Base-by-base conservation (phyloP, 2,888 invertebrate genomes). In the Ormyrus labotus region DNA sequence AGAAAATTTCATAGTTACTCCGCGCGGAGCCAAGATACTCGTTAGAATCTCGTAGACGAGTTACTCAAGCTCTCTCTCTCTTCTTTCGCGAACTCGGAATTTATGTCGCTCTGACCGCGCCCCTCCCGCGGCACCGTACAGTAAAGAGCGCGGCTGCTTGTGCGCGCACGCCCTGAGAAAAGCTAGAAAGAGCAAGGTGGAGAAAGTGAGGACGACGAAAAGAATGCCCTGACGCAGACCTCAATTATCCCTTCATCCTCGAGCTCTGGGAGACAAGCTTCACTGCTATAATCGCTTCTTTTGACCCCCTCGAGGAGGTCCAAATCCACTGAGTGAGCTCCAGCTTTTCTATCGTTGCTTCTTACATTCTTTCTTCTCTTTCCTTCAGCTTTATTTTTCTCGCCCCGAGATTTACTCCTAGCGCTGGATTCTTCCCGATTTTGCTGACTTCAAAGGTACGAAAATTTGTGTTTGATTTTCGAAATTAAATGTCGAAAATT, bases 161-260 rank as follows among this genome's bases (percentile, higher is more conserved):
- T 34, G 34, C 34, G 34, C 34, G 34, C 34, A 3, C 34, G 34
- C 34, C 34, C 64, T 48, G 45, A 64, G 64, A 55, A 53, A 34
- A 19, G 63, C 53, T 45, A 63, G 47, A 10, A 51, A n/a, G 45
- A 51, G 63, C 19, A 68, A 47, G 53, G 11, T n/a, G 51, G 19
- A 13, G 34, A 67, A 78, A 70, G 71, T 45, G 71, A 79, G 79
- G 74, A 45, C 70, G 61, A 81, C 76, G 79, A 82, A 84, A 85
- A 86, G 85, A 85, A 84, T 84, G 74, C 72, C 78, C 82, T 82
- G 84, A 87, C 80, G 83, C 83, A 86, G 86, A 84, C 81, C 84
- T 83, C 86, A 87, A 87, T 87, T 87, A 87, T 86, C 85, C 82
- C 81, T 86, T 84, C 63, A 73, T 80, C 83, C 80, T 34, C 34